A percentile compares a stretch with the other conserved stretches of the same genome.
phyloP scores from a whole-genome alignment of 2,797 vertebrate species.

The Aeoliscus strigatus region DNA sequence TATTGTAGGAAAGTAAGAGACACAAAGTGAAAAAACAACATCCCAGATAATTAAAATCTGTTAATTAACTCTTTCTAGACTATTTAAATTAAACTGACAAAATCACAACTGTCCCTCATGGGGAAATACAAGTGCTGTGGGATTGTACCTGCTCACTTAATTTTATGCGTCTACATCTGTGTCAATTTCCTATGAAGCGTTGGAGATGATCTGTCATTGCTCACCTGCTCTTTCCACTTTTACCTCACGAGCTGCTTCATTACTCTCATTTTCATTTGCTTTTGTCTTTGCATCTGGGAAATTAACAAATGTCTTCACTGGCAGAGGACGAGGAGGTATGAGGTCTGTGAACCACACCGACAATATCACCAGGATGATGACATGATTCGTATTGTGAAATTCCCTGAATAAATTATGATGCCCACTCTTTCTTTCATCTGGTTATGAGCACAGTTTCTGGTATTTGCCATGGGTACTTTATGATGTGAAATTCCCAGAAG shows the following conservation, averaged over 20 bases:
- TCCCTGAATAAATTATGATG: constrained; percentile 67
- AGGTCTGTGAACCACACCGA: constrained; percentile 30
- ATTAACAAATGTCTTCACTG: constrained; percentile 40
- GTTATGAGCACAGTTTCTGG: constrained; percentile 53
- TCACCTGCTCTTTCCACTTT: constrained; percentile 26
- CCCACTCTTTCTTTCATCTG: constrained; percentile 60
- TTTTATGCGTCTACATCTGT: too few species aligned
- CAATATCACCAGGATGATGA: constrained; percentile 36
- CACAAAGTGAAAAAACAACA: too few species aligned
- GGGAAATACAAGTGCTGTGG: constrained; percentile 48
- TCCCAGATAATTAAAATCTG: too few species aligned
- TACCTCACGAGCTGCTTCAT: constrained; percentile 14
- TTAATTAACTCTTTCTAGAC: too few species aligned
- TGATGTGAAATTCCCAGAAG: constrained; percentile 54
- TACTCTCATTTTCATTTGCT: constrained; percentile 29
- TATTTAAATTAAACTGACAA: too few species aligned
- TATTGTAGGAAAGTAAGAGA: too few species aligned
- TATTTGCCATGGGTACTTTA: constrained; percentile 55
- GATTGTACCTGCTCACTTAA: constrained; percentile 59
- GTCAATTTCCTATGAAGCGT: constrained; percentile 35
- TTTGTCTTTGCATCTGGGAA: constrained; percentile 54
- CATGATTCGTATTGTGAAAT: constrained; percentile 53
- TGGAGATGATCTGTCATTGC: constrained; percentile 21
- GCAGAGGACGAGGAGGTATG: constrained; percentile 26
- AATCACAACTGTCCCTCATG: too few species aligned